Evolutionary conservation across 2,113 vertebrate genomes (phyloP).

Genomic region (Rhinolophus sinicus): DNA sequence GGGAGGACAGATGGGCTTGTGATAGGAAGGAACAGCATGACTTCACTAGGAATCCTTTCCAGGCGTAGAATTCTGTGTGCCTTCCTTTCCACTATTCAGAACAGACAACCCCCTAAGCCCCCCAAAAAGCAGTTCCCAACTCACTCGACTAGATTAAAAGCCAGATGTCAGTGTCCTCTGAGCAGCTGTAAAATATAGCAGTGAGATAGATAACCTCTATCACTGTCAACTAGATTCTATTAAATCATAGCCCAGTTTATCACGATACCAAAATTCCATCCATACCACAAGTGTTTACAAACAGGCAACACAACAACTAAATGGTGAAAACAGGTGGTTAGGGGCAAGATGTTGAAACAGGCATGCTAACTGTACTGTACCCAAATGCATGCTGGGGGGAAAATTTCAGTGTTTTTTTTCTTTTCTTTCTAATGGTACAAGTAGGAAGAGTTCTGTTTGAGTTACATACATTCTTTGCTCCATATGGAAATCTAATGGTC

Average conservation of each 20-base stretch:
- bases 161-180: not conserved
- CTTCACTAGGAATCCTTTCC: not conserved
- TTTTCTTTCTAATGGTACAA: slow-evolving; percentile 42
- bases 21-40: not conserved
- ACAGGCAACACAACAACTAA: not conserved
- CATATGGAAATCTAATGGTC: not conserved
- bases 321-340: not conserved
- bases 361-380: not conserved
- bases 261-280: not conserved
- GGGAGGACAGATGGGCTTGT: not conserved
- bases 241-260: not conserved
- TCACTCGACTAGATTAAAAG: not conserved
- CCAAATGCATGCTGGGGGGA: not conserved
- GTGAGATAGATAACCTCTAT: not conserved
- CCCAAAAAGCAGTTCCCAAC: not conserved
- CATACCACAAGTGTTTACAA: not conserved
- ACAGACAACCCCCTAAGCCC: too few relatives aligned
- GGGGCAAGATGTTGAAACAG: not conserved
- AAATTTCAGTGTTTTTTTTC: not conserved
- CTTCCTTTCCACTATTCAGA: not conserved
- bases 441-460: not conserved
- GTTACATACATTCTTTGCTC: not conserved
- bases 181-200: not conserved
- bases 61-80: not conserved
- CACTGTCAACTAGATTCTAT: not conserved